A percentile compares a stretch with the other conserved stretches of the same genome.
These are phyloP conservation scores for Zonotrichia leucophrys DNA, from an alignment of 2,113 vertebrate genomes.

Conservation along the genomic window DNA sequence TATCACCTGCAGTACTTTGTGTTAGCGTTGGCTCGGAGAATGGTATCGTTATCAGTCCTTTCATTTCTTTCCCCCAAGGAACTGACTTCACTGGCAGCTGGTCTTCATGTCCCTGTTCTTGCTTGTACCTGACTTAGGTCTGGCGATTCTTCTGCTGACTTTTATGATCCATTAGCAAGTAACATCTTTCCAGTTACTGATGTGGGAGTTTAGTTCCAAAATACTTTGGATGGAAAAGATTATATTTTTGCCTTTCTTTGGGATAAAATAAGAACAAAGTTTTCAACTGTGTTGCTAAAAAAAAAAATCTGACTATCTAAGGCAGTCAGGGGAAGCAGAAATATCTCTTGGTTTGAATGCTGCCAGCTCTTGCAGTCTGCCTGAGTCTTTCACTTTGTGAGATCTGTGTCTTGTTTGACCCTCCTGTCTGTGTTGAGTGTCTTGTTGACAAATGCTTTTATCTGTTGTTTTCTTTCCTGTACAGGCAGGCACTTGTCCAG, in stretches of 20 bases:
- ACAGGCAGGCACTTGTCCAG: constrained; percentile 76
- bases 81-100: background rate
- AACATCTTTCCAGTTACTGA: background rate
- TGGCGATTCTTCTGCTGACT: background rate
- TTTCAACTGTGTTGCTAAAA: background rate
- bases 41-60: constrained; percentile 69
- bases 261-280: background rate
- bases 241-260: background rate
- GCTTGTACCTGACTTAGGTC: background rate
- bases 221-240: background rate
- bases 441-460: background rate
- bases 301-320: background rate
- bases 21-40: constrained; percentile 79
- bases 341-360: background rate
- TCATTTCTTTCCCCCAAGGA: background rate
- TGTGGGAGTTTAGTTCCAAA: background rate
- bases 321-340: background rate
- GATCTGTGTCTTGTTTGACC: background rate
- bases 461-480: constrained; percentile 40
- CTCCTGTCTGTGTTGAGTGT: background rate
- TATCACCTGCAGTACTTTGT: constrained; percentile 89
- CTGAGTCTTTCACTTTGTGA: background rate
- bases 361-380: background rate
- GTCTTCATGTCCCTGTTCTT: background rate
- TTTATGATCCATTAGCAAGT: background rate